Conservation (phyloP, 2,888 invertebrate species). For the Mythimna impura region DNA sequence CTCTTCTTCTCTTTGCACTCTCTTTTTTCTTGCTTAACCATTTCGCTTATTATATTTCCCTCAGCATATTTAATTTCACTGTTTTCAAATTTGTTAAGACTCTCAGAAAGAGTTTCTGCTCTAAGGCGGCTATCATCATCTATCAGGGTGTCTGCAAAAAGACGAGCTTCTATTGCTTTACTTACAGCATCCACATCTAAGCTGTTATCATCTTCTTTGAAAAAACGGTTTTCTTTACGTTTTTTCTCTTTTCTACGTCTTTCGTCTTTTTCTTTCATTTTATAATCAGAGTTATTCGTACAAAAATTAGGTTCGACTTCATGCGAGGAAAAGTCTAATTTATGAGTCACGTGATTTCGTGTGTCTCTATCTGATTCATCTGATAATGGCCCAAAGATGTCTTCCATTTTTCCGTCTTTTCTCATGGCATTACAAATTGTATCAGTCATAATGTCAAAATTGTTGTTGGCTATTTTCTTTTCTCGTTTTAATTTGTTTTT, state of each 20-base stretch:
- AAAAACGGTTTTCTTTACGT: constrained; percentile 91
- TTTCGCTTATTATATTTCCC: constrained; percentile 69
- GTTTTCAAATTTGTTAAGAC: constrained; percentile 63
- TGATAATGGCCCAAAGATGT: constrained; percentile 96
- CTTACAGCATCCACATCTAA: constrained; percentile 95
- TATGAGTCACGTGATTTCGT: constrained; percentile 67
- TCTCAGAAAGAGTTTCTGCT: constrained; percentile 72
- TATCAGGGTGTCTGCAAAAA: constrained; percentile 92
- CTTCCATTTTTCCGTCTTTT: constrained; percentile 96
- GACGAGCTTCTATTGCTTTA: constrained; percentile 95
- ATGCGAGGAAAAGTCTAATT: constrained; percentile 74
- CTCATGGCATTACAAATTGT: constrained; percentile 82
- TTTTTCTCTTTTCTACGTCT: constrained; percentile 92
- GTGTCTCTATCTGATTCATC: constrained; percentile 91
- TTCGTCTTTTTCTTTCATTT: constrained; percentile 87
- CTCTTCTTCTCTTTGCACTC: constrained; percentile 95
- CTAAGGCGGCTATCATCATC: constrained; percentile 84
- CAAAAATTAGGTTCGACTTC: constrained; percentile 70
- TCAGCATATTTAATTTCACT: constrained; percentile 91
- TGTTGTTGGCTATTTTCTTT: constrained; percentile 80
- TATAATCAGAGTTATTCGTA: constrained; percentile 71
- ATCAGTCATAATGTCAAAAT: constrained; percentile 76
- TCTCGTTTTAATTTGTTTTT: constrained; percentile 91
- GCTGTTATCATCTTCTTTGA: constrained; percentile 94
- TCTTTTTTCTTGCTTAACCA: constrained; percentile 80